Evolutionary conservation across 2,113 vertebrate species (phyloP).

Genomic region (Xiphorhynchus elegans): DNA sequence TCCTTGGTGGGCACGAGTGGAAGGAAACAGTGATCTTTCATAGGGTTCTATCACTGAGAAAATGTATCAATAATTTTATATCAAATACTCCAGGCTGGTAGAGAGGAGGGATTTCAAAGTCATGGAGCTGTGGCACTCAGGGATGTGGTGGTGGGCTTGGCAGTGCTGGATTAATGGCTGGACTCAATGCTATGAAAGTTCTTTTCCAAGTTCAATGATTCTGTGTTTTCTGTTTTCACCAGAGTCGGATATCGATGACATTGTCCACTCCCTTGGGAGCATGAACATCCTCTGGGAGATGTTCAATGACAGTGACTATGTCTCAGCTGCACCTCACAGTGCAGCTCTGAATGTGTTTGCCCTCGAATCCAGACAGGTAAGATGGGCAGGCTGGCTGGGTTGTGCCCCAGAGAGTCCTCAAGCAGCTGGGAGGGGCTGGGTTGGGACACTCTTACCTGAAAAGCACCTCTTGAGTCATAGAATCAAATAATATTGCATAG

Average conservation of each 20-base stretch:
- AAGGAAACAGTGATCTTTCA: background rate
- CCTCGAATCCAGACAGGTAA: conserved; percentile 80
- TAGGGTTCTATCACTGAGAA: background rate
- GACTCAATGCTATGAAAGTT: background rate
- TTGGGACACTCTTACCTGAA: background rate
- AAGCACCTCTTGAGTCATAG: fast-evolving
- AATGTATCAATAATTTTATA: fast-evolving
- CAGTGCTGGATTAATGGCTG: background rate
- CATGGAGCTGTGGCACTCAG: background rate
- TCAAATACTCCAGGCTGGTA: background rate
- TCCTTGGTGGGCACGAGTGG: background rate
- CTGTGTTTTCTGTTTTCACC: background rate
- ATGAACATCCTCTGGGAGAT: conserved; percentile 85
- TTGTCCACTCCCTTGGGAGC: conserved; percentile 82
- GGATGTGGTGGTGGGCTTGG: background rate
- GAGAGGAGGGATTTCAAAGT: background rate
- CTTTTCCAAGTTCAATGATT: background rate
- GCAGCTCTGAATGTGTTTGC: conserved; percentile 86
- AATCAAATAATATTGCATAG: background rate
- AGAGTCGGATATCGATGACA: conserved; percentile 84
- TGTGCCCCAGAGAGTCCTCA: fast-evolving
- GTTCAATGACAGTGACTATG: conserved; percentile 84
- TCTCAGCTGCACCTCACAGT: conserved; percentile 87
- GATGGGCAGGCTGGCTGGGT: background rate
- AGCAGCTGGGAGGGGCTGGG: background rate